Conservation (phyloP, 1,140 invertebrate species). For the Anoplophora glabripennis region DNA sequence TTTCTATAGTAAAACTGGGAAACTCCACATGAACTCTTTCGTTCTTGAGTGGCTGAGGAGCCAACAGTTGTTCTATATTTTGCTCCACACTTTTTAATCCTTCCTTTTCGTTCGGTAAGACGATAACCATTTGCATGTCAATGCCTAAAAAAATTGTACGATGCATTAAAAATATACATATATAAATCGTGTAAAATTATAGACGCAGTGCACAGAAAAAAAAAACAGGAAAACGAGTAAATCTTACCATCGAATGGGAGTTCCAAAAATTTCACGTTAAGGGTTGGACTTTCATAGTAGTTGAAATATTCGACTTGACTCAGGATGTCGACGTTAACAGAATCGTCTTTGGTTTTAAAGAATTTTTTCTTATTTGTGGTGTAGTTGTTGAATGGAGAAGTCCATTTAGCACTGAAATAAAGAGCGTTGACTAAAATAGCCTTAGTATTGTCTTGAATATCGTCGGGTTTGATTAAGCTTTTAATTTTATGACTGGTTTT, state of each 20-base stretch:
- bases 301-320: conserved; percentile 41
- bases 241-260: conserved; percentile 56
- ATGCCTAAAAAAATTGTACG: not conserved
- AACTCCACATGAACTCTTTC: conserved; percentile 38
- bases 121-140: conserved; percentile 60
- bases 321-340: conserved; percentile 40
- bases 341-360: conserved; percentile 36
- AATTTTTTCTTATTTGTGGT: conserved; percentile 49
- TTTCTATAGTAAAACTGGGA: conserved; percentile 52
- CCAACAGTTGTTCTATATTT: conserved; percentile 32
- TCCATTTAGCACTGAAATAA: conserved; percentile 74
- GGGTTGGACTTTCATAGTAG: conserved; percentile 51
- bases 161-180: no score
- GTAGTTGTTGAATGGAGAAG: conserved; percentile 55
- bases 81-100: conserved; percentile 49
- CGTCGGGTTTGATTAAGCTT: conserved; percentile 59
- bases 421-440: conserved; percentile 79
- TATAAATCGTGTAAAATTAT: not conserved
- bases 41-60: conserved; percentile 23
- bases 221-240: not conserved
- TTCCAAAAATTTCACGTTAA: conserved; percentile 56
- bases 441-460: conserved; percentile 54
- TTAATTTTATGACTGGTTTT: conserved; percentile 72
- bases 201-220: not conserved
- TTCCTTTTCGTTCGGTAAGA: conserved; percentile 62